These are phyloP conservation scores for Rhinichthys klamathensis DNA, from an alignment of 2,113 vertebrate genomes.

Conservation along the genomic window DNA sequence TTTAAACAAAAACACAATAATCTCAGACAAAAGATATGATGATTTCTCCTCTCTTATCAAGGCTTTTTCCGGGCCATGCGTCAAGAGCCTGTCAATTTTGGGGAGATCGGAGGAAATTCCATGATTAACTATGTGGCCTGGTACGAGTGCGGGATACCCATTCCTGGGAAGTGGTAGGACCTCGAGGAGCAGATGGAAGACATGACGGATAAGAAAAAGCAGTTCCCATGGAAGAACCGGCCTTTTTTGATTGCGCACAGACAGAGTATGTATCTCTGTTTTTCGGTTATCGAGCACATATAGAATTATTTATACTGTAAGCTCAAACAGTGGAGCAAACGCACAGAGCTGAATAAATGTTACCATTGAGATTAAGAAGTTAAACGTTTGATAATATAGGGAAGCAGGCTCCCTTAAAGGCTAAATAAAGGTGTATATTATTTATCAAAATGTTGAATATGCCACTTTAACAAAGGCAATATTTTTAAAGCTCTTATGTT, in stretches of 20 bases:
- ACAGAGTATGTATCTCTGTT: constrained; percentile 2
- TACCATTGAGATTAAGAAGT: constrained; percentile 63
- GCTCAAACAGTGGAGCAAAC: constrained; percentile 20
- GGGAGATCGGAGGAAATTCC: constrained; percentile 89
- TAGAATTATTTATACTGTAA: constrained; percentile 43
- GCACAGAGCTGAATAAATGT: constrained; percentile 59
- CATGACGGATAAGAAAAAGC: constrained; percentile 39
- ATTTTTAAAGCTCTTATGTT: too few relatives aligned
- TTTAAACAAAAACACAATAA: background rate
- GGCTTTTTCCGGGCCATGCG: constrained; percentile 92
- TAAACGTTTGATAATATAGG: constrained; percentile 74
- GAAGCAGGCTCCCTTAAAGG: constrained; percentile 98
- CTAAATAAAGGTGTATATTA: constrained; percentile 89
- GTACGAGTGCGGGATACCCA: constrained; percentile 96
- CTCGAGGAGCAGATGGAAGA: constrained; percentile 18
- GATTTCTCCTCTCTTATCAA: constrained; percentile 59
- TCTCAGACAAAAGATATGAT: background rate
- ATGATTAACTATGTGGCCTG: constrained; percentile 91
- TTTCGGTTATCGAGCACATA: constrained; percentile 15
- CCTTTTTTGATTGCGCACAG: constrained; percentile 37
- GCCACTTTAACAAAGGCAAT: background rate
- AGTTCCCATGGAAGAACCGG: constrained; percentile 34
- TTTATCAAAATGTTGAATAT: constrained; percentile 85
- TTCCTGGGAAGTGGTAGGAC: constrained; percentile 95
- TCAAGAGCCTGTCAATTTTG: constrained; percentile 93